Base-by-base conservation (phyloP, 2,113 vertebrate genomes). In the Leptosomus discolor region DNA sequence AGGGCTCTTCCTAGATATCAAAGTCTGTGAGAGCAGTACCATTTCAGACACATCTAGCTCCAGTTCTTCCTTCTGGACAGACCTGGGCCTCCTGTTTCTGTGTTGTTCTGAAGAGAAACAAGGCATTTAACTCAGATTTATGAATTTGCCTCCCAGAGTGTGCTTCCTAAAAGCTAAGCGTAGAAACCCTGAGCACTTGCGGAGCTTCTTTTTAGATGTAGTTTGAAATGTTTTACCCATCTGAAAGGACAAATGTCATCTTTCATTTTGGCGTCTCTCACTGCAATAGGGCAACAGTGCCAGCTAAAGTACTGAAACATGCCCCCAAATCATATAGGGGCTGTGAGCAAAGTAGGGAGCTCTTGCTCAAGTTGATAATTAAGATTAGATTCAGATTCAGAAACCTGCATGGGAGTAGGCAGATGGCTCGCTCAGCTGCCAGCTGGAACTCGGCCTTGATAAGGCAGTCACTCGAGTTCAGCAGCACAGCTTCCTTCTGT, bases 361-460 rank as follows among this genome's bases (percentile, higher is more conserved):
- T 97, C 87, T 97, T 19, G 68, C 89, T 95, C 81, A 94, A 97
- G 91, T 90, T 95, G 91, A 87, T 95, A 94, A 96, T 96, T 96
- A 95, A 96, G 96, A 97, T 92, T 80, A 96, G 92, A 94, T 95
- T 92, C 95, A 92, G 89, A 94, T n/a, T 91, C 89, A 91, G 92
- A 95, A 97, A 91, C 83, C 89, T 91, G 77, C 92, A 92, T 77
- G 91, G 87, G 77, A 95, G 81, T 76, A 94, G 75, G 92, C 95
- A 97, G 95, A 96, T 96, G 95, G 97, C 58, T 96, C 2, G 1
- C 61, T 92, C 89, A 88, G 70, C 53, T 95, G 96, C 94, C 97
- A 97, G 96, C 95, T 97, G 95, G 96, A 97, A 88, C 51, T 77
- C 67, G 76, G 91, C 91, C 89, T 93, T 94, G 61, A 61, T 18